Evolutionary conservation across 2,113 vertebrate genomes (phyloP).

Genomic region (Platysternon megacephalum): DNA sequence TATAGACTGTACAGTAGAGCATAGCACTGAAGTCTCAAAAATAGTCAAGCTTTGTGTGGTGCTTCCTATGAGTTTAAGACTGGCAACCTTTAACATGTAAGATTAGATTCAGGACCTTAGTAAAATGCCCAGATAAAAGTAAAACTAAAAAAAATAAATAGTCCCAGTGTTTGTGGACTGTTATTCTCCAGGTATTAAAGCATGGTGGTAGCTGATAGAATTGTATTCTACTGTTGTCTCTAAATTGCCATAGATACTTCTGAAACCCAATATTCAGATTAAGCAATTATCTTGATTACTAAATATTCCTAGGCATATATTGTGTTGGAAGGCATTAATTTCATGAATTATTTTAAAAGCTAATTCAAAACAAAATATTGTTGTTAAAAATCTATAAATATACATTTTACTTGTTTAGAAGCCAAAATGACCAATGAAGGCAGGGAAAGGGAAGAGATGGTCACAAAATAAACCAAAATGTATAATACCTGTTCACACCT

Average conservation of each 20-base stretch:
- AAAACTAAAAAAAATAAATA: background rate
- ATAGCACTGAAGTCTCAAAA: background rate
- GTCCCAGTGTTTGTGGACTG: background rate
- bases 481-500: slow-evolving; percentile 29
- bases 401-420: slow-evolving; percentile 35
- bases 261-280: background rate
- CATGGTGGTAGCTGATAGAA: background rate
- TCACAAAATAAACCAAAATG: slow-evolving; percentile 12
- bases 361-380: background rate
- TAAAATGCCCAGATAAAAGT: background rate
- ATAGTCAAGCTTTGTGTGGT: background rate
- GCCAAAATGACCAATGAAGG: slow-evolving; percentile 40
- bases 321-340: background rate
- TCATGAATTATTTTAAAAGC: background rate
- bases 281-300: background rate
- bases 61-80: background rate
- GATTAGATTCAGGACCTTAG: background rate
- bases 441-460: background rate
- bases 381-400: background rate
- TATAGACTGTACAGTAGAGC: background rate
- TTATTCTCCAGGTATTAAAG: background rate
- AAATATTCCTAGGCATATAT: background rate
- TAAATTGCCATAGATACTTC: background rate
- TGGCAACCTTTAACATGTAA: background rate
- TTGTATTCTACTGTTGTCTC: background rate